Evolutionary conservation across 2,888 invertebrate genomes (phyloP).

Genomic region (Ischnus inquisitorius): DNA sequence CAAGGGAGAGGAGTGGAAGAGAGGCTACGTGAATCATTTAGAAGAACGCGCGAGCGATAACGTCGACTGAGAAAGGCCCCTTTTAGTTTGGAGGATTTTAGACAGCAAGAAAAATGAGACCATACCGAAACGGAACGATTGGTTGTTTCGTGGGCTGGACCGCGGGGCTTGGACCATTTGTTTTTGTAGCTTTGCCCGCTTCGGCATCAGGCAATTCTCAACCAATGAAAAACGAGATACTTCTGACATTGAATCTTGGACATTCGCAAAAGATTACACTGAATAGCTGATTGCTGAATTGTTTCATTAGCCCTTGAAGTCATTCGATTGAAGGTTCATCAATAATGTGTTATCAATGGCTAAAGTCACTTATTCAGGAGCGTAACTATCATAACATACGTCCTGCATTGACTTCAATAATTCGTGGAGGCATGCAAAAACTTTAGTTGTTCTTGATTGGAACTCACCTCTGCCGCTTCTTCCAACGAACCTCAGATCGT

Average conservation of each 20-base stretch:
- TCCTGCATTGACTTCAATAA: not conserved
- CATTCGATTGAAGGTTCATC: not conserved
- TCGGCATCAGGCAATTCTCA: not conserved
- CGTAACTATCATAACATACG: too few relatives aligned
- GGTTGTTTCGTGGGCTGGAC: constrained; percentile 1
- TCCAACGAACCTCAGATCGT: constrained; percentile 98
- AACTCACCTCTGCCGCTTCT: constrained; percentile 97
- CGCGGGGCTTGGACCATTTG: not conserved
- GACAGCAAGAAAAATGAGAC: constrained; percentile 6
- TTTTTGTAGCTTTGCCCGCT: not conserved
- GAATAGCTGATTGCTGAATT: not conserved
- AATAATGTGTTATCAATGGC: not conserved
- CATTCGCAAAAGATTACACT: not conserved
- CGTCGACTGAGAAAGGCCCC: constrained; percentile 62
- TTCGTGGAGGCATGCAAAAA: not conserved
- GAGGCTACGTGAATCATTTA: constrained; percentile 78
- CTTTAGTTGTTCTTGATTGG: not conserved
- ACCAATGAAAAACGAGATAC: not conserved
- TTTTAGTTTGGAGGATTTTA: constrained; percentile 31
- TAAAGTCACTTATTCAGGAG: not conserved
- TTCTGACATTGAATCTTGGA: not conserved
- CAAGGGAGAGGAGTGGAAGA: not conserved
- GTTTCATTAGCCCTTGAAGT: not conserved
- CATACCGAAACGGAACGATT: constrained; percentile 6
- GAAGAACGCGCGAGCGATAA: constrained; percentile 68